These are phyloP conservation scores for Aphidius colemani DNA, from an alignment of 2,888 invertebrate species.

Conservation along the genomic window DNA sequence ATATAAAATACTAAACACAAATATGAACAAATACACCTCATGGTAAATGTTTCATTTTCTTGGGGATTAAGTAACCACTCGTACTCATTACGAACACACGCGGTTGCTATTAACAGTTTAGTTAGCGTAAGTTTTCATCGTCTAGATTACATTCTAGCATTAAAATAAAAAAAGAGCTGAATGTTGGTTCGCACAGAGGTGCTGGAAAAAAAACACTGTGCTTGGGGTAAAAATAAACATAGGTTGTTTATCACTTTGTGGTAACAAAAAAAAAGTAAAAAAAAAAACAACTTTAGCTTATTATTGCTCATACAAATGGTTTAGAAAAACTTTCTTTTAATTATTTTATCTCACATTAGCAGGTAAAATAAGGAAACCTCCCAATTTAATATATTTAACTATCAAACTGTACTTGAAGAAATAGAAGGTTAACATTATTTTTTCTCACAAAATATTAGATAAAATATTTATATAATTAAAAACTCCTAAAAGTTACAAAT, in stretches of 20 bases:
- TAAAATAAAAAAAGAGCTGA: neutral
- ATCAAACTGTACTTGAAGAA: too few species aligned
- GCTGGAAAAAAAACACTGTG: slow-evolving; percentile 14
- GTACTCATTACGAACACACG: slow-evolving; percentile 51
- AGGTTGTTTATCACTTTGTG: slow-evolving; percentile 5
- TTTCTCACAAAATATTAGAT: too few species aligned
- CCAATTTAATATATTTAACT: too few species aligned
- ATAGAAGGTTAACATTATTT: too few species aligned
- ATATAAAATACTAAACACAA: slow-evolving; percentile 9
- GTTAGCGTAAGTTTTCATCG: slow-evolving; percentile 60
- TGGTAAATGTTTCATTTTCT: slow-evolving; percentile 54
- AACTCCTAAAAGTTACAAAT: too few species aligned
- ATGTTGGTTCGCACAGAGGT: slow-evolving; percentile 21
- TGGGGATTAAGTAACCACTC: slow-evolving; percentile 55
- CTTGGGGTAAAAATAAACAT: slow-evolving; percentile 27
- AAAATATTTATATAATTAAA: too few species aligned
- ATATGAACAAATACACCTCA: slow-evolving; percentile 21
- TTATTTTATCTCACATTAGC: too few species aligned
- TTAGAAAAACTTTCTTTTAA: too few species aligned
- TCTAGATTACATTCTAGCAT: slow-evolving; percentile 47
- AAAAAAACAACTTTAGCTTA: too few species aligned
- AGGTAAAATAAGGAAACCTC: too few species aligned
- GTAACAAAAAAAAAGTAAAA: neutral
- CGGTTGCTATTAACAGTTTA: slow-evolving; percentile 57
- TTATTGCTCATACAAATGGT: too few species aligned